A percentile compares a stretch with the other conserved stretches of the same genome.
Conservation (phyloP, 2,888 invertebrate genomes). For the Caenorhabditis sp. region DNA sequence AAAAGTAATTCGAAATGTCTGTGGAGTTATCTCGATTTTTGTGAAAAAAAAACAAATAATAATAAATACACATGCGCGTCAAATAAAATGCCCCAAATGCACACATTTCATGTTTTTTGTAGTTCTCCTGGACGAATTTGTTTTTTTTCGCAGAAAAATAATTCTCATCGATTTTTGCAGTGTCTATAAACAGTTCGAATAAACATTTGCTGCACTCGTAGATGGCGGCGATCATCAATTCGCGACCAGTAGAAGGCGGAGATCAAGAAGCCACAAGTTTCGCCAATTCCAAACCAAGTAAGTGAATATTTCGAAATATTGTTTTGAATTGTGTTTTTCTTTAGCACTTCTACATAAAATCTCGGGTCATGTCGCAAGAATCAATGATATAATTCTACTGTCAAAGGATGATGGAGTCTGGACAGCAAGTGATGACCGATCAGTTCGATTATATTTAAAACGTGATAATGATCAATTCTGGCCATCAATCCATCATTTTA, state of each 20-base stretch:
- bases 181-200: constrained; percentile 3
- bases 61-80: constrained; percentile 2
- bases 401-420: constrained; percentile 59
- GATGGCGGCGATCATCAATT: constrained; percentile 55
- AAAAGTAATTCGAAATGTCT: not conserved
- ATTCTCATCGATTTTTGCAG: constrained; percentile 2
- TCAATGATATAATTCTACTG: constrained; percentile 61
- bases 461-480: constrained; percentile 97
- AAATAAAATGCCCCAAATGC: not conserved
- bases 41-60: not conserved
- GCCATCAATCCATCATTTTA: constrained; percentile 86
- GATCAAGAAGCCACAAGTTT: constrained; percentile 23
- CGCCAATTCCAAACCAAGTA: constrained; percentile 45
- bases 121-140: constrained; percentile 4
- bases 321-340: constrained; percentile 3
- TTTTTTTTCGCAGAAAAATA: too few species aligned
- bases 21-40: not conserved
- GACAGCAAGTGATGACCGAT: constrained; percentile 59
- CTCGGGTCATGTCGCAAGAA: constrained; percentile 64
- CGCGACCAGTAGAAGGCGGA: constrained; percentile 30
- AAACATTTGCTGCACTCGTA: constrained; percentile 5
- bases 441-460: constrained; percentile 90
- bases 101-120: constrained; percentile 11
- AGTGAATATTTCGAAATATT: not conserved
- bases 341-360: constrained; percentile 64